Evolutionary conservation across 2,888 invertebrate genomes (phyloP).

Genomic region (Crematogaster levior): DNA sequence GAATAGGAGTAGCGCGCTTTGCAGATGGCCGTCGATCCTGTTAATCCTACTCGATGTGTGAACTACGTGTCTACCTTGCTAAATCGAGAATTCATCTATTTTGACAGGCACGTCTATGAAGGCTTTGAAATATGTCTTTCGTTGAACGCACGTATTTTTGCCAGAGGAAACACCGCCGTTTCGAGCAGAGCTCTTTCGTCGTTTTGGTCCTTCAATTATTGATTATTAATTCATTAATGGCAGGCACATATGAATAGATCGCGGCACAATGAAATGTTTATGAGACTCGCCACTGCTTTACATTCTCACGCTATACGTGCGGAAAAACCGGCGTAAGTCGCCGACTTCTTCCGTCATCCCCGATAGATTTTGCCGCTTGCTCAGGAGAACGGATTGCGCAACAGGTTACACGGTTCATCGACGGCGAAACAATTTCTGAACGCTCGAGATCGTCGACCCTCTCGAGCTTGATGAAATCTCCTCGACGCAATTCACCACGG

Average conservation of each 20-base stretch:
- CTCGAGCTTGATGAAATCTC: constrained; percentile 4
- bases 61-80: not conserved
- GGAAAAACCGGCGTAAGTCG: constrained; percentile 7
- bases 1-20: not conserved
- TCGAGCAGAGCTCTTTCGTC: not conserved
- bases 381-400: constrained; percentile 59
- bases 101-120: not conserved
- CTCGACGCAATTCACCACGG: constrained; percentile 5
- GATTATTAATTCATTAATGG: not conserved
- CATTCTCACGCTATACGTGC: constrained; percentile 15
- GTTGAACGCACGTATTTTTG: not conserved
- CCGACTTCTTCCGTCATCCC: constrained; percentile 31
- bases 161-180: too few relatives aligned
- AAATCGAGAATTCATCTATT: not conserved
- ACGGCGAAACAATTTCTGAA: constrained; percentile 61
- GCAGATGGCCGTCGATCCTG: constrained; percentile 23
- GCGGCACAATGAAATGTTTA: not conserved
- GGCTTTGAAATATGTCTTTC: not conserved
- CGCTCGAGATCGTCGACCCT: constrained; percentile 60
- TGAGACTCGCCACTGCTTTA: not conserved
- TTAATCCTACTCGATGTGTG: not conserved
- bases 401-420: constrained; percentile 70
- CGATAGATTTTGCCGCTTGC: constrained; percentile 49
- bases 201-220: not conserved
- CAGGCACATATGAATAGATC: not conserved